Base-by-base conservation (phyloP, 2,888 invertebrate genomes). In the Tribolium freemani region DNA sequence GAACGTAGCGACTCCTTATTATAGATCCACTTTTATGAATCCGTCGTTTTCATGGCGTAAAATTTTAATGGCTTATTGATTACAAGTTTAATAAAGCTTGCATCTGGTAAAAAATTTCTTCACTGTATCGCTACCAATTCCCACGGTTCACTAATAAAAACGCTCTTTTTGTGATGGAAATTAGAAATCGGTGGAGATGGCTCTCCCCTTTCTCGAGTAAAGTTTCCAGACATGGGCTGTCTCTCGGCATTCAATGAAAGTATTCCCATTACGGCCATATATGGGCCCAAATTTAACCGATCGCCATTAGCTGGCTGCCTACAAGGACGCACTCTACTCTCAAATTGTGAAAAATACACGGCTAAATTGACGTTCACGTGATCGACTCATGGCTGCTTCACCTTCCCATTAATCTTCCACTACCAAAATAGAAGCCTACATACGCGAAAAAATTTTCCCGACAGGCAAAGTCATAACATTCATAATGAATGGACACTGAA, bases 201-300 rank as follows among this genome's bases (percentile, higher is more conserved):
- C 51, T 30, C 64, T 64, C 64, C 64, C 64, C 64, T 64, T 64
- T 64, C 64, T 54, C 54, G 31, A 51, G 51, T n/a, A 16, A 63
- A 63, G 64, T 64, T 64, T 64, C 64, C 64, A 64, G 64, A 64
- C 53, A 64, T 64, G 64, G 63, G 16, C 44, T 45, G 54, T 51
- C 64, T 64, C 53, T 64, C 54, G 68, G 68, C 38, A 58, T 68
- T 68, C 57, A 68, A 57, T 38, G 68, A 68, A 68, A 68, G 68
- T 68, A 68, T 68, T 68, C 68, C 68, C 68, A 68, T 68, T 68
- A 68, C 26, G n/a, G 16, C 68, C 68, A 30, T 57, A 58, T 68
- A 68, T 50, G 68, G 68, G 16, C 20, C 68, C 38, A 68, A 68
- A 53, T 63, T 63, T 38, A 63, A 63, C 63, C 13, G 50, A 61